Evolutionary conservation across 2,113 vertebrate species (phyloP), one percentile per base, ranked within the genome.

Genomic region (Talpa occidentalis): DNA sequence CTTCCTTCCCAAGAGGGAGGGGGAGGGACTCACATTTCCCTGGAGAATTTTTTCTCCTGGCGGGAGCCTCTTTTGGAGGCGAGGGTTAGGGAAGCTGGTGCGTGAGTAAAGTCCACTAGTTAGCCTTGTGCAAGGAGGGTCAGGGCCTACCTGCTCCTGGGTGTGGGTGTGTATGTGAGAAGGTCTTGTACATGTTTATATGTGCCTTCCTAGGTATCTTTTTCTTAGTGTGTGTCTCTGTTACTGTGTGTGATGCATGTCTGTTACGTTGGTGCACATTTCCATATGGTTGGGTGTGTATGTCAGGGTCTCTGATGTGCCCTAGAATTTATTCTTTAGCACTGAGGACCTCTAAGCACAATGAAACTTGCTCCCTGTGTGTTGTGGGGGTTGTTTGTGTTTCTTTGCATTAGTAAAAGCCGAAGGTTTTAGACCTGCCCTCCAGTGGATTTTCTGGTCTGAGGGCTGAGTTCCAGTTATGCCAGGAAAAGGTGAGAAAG

Each of bases 301-400:
- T 42, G 21, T 37, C 44, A 54, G 66, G 40, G 17, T 79, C 16
- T 81, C 10, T 70, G 21, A 64, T 47, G 44, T 76, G 64, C 76
- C 40, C 66, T 21, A 19, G 47, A 83, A 72, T 82, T 78, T 93
- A 59, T 91, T 60, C 10, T 93, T 80, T 77, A 69, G n/a, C 81
- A 37, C 62, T 42, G 77, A 87, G 19, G 66, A 37, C 69, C 79
- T 93, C 59, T 91, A 85, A 70, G 30, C 32, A 11, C 49, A 17
- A 32, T 37, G n/a, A 66, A 28, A 8, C 19, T 60, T 30, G 30
- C 30, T 81, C 10, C 42, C 42, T 89, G 66, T 88, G 22, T 59
- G 42, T 80, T 94, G 47, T 73, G 0, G 0, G 32, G 15, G 14
- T 7, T 32, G 47, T 49, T 49, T 67, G 26, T 76, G 37, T 76